A percentile compares a stretch with the other conserved stretches of the same genome.
These are phyloP conservation scores for Bubo bubo DNA, from an alignment of 2,113 vertebrate genomes.

Conservation along the genomic window DNA sequence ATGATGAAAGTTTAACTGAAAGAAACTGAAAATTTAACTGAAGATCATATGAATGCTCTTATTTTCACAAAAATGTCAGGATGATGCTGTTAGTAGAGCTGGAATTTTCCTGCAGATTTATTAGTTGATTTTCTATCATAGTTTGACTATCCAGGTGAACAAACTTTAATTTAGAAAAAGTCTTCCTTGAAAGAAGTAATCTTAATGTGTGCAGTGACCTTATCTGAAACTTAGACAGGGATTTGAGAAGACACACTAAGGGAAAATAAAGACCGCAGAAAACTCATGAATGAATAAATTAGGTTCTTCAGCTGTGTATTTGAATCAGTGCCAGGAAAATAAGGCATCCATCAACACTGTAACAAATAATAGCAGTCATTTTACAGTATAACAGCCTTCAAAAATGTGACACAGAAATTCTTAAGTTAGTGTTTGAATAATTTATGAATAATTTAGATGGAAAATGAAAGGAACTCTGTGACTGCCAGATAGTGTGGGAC, in stretches of 20 bases:
- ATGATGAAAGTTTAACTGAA: background rate
- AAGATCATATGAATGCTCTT: too few species aligned
- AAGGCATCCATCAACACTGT: background rate
- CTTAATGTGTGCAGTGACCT: background rate
- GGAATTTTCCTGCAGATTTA: background rate
- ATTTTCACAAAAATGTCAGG: background rate
- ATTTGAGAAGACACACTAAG: background rate
- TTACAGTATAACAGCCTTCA: background rate
- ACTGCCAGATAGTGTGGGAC: background rate
- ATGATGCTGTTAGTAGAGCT: background rate
- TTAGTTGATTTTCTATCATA: background rate
- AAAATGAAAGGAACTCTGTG: background rate
- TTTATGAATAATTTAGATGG: background rate
- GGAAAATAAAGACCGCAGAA: background rate
- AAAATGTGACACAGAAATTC: background rate
- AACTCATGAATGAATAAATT: background rate
- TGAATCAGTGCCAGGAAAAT: background rate
- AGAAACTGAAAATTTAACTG: background rate
- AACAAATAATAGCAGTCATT: background rate
- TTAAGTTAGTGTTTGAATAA: background rate
- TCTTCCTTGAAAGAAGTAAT: background rate
- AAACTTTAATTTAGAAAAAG: background rate
- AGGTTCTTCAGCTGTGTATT: background rate
- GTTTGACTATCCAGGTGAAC: background rate
- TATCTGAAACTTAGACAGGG: background rate